phyloP scores from a whole-genome alignment of 2,797 vertebrate genomes.

The Pangasius larnaudii region DNA sequence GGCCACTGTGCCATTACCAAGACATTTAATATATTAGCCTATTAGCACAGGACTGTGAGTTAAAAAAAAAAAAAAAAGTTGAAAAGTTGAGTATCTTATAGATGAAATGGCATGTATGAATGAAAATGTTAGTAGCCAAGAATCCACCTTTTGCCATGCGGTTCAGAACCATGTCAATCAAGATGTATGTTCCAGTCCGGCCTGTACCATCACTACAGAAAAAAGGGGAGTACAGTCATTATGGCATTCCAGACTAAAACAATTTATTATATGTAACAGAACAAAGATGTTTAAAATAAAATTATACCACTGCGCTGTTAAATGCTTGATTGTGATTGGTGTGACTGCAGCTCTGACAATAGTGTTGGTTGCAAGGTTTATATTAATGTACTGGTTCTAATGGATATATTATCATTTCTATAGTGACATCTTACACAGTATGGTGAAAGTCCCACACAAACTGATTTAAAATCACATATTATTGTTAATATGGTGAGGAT shows the following conservation, averaged over 20 bases:
- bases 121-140: background rate
- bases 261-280: background rate
- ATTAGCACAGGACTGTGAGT: background rate
- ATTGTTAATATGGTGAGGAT: background rate
- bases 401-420: background rate
- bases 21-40: background rate
- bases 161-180: conserved; percentile 96
- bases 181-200: conserved; percentile 91
- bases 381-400: background rate
- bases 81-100: background rate
- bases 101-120: background rate
- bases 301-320: background rate
- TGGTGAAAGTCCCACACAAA: background rate
- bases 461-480: background rate
- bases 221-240: conserved; percentile 4
- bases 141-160: conserved; percentile 93
- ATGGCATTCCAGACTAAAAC: background rate
- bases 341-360: background rate
- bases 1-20: background rate
- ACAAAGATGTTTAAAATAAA: background rate
- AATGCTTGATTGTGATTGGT: background rate
- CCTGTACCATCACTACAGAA: conserved; percentile 87
- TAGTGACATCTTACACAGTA: background rate
- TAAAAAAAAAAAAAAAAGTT: background rate
- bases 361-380: background rate